Base-by-base conservation (phyloP, 2,797 vertebrate species). In the Anas bernieri region DNA sequence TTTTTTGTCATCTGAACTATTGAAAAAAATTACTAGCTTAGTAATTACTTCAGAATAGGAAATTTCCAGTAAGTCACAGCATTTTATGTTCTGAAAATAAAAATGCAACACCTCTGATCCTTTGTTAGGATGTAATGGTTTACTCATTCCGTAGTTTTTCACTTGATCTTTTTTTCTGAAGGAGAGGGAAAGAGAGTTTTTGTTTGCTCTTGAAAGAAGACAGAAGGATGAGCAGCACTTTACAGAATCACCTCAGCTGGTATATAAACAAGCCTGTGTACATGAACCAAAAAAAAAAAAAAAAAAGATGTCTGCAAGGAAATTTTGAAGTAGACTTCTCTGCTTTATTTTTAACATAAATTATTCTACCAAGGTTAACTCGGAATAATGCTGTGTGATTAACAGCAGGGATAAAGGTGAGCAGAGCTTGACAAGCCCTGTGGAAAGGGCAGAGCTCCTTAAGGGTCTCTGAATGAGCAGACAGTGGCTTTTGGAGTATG, bases 41-140 rank as follows among this genome's bases (percentile, higher is more conserved):
- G 68, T 83, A 90, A 94, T 94, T 86, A 79, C 56, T 95, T 93
- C 48, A 66, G 55, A 92, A 85, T 41, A 82, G 28, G 58, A 94
- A 86, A 88, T 88, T 84, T 90, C 72, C 25, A 92, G 33, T 72
- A 70, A 91, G 67, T 59, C 66, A 76, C 59, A 79, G 54, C 23
- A 81, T 94, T 94, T 90, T 92, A 37, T 90, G 58, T 90, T 84
- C 75, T 92, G 68, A 83, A 79, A 87, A 93, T 64, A 86, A 90
- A 86, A 96, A 55, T 54, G 8, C n/a, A 79, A 52, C 26, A 48
- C 20, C 18, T 75, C 9, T 88, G 63, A 79, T 85, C 63, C 48
- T 82, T 69, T 69, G 33, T 72, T 73, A 72, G 12, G 37, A 14
- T 62, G 37, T 10, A 55, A 30, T 1, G 0, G 23, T 62, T 83